These are phyloP conservation scores for Euglossa dilemma DNA, from an alignment of 1,140 invertebrate species.

Conservation along the genomic window DNA sequence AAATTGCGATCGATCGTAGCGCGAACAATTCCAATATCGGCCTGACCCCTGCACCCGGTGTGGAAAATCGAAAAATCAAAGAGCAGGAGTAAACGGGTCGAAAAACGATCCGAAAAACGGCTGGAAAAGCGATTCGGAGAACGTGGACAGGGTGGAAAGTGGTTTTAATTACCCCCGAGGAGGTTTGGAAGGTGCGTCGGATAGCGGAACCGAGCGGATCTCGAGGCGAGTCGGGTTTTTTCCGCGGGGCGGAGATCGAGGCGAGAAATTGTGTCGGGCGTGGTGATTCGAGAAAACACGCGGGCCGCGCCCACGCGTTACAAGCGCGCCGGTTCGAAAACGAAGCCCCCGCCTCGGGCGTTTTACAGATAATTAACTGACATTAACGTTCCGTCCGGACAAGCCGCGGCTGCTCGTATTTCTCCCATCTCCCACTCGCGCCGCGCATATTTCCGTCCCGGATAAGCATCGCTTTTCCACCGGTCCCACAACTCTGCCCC, in stretches of 20 bases:
- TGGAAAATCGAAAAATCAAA: not conserved
- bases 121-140: not conserved
- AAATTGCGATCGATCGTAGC: not conserved
- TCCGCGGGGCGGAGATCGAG: conserved; percentile 20
- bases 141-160: not conserved
- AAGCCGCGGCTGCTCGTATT: conserved; percentile 67
- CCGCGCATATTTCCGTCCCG: conserved; percentile 64
- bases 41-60: not conserved
- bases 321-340: conserved; percentile 49
- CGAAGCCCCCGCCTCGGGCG: conserved; percentile 58
- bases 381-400: conserved; percentile 72
- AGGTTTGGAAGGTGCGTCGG: not conserved
- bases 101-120: not conserved
- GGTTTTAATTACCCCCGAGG: not conserved
- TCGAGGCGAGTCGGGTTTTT: conserved; percentile 34
- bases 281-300: conserved; percentile 49
- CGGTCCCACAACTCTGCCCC: not conserved
- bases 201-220: too few relatives aligned
- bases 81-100: not conserved
- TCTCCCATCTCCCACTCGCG: conserved; percentile 48
- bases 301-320: conserved; percentile 58
- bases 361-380: conserved; percentile 77
- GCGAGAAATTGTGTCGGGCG: conserved; percentile 13
- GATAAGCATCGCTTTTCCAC: conserved; percentile 68
- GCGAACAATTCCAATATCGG: conserved; percentile 22